phyloP scores from a whole-genome alignment of 2,888 invertebrate genomes.

The Eutolmus rufibarbis region DNA sequence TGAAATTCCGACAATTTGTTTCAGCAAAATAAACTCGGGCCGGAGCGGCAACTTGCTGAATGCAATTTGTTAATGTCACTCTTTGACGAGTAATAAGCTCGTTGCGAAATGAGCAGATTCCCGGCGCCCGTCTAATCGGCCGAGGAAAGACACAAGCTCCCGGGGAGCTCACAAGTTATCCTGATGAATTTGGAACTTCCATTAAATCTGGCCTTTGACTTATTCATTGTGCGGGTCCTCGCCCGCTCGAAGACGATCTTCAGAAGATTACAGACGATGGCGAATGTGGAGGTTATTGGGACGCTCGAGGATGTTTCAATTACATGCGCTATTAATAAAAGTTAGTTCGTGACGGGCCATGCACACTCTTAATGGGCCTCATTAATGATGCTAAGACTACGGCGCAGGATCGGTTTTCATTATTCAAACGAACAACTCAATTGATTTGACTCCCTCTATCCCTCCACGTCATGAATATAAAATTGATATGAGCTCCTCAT shows the following conservation, averaged over 20 bases:
- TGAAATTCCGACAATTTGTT: slow-evolving; percentile 41
- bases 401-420: neutral
- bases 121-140: neutral
- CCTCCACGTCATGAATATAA: neutral
- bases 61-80: slow-evolving; percentile 41
- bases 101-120: slow-evolving; percentile 31
- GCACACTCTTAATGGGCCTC: neutral
- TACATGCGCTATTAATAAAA: neutral
- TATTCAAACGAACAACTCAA: neutral
- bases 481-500: no score
- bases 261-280: neutral
- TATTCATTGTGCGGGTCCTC: neutral
- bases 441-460: neutral
- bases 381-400: neutral
- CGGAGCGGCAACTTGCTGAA: neutral
- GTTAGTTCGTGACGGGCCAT: neutral
- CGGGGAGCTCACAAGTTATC: neutral
- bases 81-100: slow-evolving; percentile 41
- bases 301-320: neutral
- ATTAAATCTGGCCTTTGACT: neutral
- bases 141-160: neutral
- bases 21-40: slow-evolving; percentile 13
- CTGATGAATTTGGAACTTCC: neutral
- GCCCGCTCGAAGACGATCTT: neutral
- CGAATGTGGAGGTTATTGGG: neutral